Conservation (phyloP, 2,797 vertebrate species). For the Oreonectes daqikongensis region DNA sequence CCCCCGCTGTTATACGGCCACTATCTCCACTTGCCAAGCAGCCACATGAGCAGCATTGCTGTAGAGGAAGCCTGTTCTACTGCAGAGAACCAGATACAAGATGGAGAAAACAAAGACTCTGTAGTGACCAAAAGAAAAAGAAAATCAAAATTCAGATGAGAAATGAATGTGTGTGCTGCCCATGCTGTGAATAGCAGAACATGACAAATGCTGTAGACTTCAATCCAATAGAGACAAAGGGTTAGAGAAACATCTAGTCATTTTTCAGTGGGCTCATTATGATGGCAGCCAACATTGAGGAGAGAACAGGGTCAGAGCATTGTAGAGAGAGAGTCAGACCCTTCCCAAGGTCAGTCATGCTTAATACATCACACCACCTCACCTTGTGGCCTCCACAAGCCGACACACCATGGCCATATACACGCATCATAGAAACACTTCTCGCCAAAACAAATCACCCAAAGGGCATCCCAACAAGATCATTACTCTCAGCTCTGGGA, state of each 20-base stretch:
- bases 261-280: slow-evolving; percentile 53
- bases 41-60: slow-evolving; percentile 20
- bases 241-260: slow-evolving; percentile 24
- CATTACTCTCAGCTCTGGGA: slow-evolving; percentile 41
- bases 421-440: slow-evolving; percentile 32
- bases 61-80: slow-evolving; percentile 18
- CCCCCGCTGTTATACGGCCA: slow-evolving; percentile 33
- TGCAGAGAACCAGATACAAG: slow-evolving; percentile 28
- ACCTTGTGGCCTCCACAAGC: slow-evolving; percentile 36
- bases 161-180: slow-evolving; percentile 32
- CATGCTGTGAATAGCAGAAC: background rate
- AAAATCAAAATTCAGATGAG: slow-evolving; percentile 24
- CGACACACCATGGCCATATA: slow-evolving; percentile 46
- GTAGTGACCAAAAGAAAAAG: slow-evolving; percentile 1
- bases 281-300: slow-evolving; percentile 42
- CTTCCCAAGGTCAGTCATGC: slow-evolving; percentile 52
- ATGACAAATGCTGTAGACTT: slow-evolving; percentile 6
- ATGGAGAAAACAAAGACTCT: slow-evolving; percentile 10
- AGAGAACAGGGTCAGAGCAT: slow-evolving; percentile 23
- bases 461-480: slow-evolving; percentile 19
- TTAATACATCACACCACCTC: slow-evolving; percentile 53
- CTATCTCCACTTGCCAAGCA: slow-evolving; percentile 47
- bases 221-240: slow-evolving; percentile 37
- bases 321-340: slow-evolving; percentile 37
- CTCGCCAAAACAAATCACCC: slow-evolving; percentile 52